Evolutionary conservation across 2,113 vertebrate genomes (phyloP), one percentile per base, ranked within the genome.

Genomic region (Peromyscus maniculatus): DNA sequence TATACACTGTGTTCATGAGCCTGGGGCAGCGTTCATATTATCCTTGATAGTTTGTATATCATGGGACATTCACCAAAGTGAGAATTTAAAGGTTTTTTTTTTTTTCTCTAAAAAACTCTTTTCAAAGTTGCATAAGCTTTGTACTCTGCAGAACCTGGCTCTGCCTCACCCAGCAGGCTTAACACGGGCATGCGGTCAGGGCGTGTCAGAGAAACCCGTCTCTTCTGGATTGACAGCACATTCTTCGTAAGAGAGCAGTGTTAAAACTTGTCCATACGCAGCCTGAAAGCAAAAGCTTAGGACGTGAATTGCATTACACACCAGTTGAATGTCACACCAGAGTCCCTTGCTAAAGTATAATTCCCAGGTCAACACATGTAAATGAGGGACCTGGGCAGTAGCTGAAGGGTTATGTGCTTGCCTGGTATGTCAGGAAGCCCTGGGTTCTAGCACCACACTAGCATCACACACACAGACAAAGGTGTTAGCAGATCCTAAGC

Each of bases 251-350:
- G 52, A 95, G n/a, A 55, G 64, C 28, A 52, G 19, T 33, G 64
- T 69, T 69, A 87, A 93, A 57, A 36, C 24, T 77, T 75, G 89
- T 87, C 86, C 91, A 80, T 62, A 66, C 88, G 87, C 71, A 89
- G 31, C n/a, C 91, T 88, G n/a, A 52, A 91, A 92, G 89, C 39
- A 64, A 93, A 78, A 87, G 55, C 39, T 74, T 46, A 67, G 77
- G 94, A 93, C 21, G 24, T 84, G 39, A 69, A 69, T 64, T 71
- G 72, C 22, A 21, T 82, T 86, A 43, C 62, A 46, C 84, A 46
- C 8, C 90, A 39, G 13, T 46, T 64, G 91, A 31, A 90, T 86
- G 59, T 57, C 75, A 92, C 55, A 55, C 55, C 13, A 59, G 57
- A 55, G 57, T 5, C 17, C 15, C 46, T n/a, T 43, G 43, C 62